Conservation (phyloP, 2,113 vertebrate species). For the Atractosteus spatula region DNA sequence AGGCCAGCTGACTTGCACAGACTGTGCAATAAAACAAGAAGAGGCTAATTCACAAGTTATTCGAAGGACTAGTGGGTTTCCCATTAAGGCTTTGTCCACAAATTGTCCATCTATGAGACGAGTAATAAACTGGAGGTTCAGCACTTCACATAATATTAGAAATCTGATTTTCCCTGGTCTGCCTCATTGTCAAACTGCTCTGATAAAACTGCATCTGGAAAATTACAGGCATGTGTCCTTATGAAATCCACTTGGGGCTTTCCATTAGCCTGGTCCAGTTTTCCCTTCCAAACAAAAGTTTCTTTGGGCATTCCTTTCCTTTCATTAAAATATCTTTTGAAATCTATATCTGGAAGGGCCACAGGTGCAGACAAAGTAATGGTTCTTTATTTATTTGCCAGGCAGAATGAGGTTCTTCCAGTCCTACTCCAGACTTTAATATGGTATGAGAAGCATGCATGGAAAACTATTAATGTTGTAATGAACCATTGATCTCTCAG, state of each 20-base stretch:
- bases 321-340: slow-evolving; percentile 10
- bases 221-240: neutral
- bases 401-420: no score
- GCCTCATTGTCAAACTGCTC: neutral
- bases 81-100: neutral
- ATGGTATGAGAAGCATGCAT: no score
- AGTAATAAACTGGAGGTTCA: neutral
- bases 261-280: neutral
- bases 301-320: neutral
- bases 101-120: neutral
- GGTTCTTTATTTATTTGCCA: no score
- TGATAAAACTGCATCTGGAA: neutral
- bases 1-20: neutral
- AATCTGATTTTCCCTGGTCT: neutral
- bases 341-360: neutral
- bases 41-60: neutral
- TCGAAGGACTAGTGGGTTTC: neutral
- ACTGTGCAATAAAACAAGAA: neutral
- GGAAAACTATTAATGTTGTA: no score
- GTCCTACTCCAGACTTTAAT: no score
- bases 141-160: neutral
- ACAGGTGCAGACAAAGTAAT: neutral
- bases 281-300: neutral
- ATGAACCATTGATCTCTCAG: no score
- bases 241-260: slow-evolving; percentile 1